Conservation (phyloP, 2,797 vertebrate species). For the Platalea minor region DNA sequence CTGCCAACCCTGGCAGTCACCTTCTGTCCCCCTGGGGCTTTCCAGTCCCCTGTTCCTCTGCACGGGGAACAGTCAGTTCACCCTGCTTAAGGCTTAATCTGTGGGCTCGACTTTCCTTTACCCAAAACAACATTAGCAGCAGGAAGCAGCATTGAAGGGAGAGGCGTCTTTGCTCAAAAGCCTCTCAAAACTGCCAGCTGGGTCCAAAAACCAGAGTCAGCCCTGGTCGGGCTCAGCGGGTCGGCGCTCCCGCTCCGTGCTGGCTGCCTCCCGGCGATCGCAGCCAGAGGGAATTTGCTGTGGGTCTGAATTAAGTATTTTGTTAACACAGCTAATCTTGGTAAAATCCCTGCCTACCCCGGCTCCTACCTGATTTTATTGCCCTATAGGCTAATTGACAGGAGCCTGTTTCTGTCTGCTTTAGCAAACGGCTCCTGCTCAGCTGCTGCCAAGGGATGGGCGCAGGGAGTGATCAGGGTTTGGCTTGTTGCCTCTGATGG, state of each 20-base stretch:
- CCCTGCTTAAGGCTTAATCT: background rate
- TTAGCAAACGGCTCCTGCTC: background rate
- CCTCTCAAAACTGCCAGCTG: background rate
- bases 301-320: background rate
- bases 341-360: background rate
- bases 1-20: background rate
- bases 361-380: background rate
- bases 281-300: background rate
- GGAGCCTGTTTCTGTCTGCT: background rate
- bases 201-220: background rate
- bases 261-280: fast-evolving
- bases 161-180: background rate
- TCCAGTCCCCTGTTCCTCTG: background rate
- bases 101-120: fast-evolving
- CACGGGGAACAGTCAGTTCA: background rate
- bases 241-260: fast-evolving
- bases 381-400: background rate
- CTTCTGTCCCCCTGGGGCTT: background rate
- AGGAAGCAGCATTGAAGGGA: background rate
- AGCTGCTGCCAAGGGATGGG: background rate
- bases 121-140: background rate
- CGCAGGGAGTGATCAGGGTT: background rate
- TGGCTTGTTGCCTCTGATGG: background rate
- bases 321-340: background rate
- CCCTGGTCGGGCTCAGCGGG: fast-evolving